phyloP scores from a whole-genome alignment of 2,113 vertebrate genomes.

The Lepus americanus region DNA sequence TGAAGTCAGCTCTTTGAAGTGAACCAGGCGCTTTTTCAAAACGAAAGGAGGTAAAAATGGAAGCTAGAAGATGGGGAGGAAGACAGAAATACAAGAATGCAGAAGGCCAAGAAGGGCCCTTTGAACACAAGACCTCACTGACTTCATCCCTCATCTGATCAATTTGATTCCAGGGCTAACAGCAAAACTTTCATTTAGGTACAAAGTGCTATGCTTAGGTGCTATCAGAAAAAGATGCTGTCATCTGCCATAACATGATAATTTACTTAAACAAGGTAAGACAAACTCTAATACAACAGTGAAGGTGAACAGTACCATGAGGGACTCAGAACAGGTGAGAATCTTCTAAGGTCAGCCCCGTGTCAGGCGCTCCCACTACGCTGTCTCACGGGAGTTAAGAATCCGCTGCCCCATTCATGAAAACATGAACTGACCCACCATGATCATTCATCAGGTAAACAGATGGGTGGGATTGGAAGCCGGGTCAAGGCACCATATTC shows the following conservation, averaged over 20 bases:
- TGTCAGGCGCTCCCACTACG: rapidly evolving
- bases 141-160: neutral
- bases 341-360: neutral
- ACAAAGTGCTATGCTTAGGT: neutral
- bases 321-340: neutral
- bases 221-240: neutral
- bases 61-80: conserved; percentile 43
- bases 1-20: conserved; percentile 87
- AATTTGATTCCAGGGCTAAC: neutral
- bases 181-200: neutral
- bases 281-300: neutral
- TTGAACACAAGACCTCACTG: neutral
- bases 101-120: conserved; percentile 8
- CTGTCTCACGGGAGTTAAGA: rapidly evolving
- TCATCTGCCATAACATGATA: neutral
- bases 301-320: neutral
- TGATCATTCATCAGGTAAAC: neutral
- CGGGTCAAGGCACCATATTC: neutral
- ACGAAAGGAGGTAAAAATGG: conserved; percentile 68
- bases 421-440: neutral
- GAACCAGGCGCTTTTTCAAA: conserved; percentile 40
- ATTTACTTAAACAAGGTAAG: neutral
- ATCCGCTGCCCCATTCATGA: neutral
- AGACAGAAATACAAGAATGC: conserved; percentile 27
- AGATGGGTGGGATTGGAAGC: neutral